Evolutionary conservation across 2,888 invertebrate genomes (phyloP).

Genomic region (Idaea dimidiata): DNA sequence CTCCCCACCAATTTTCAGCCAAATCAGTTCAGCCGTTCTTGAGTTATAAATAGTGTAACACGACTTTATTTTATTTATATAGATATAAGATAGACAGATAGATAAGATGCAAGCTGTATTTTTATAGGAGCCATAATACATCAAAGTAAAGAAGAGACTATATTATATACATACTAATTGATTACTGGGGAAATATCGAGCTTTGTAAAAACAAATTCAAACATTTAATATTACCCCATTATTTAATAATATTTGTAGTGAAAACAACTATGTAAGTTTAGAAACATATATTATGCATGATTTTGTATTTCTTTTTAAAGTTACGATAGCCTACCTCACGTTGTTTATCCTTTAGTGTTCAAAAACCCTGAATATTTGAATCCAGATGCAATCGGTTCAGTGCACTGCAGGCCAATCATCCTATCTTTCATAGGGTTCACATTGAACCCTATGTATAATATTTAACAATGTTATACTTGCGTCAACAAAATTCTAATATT

Average conservation of each 20-base stretch:
- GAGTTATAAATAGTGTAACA: too few relatives aligned
- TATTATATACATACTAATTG: too few relatives aligned
- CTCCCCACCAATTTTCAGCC: too few relatives aligned
- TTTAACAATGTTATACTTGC: not conserved
- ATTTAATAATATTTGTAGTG: not conserved
- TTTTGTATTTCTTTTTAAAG: constrained; percentile 4
- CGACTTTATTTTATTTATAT: too few relatives aligned
- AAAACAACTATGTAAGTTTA: too few relatives aligned
- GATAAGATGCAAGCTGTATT: not conserved
- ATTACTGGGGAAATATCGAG: too few relatives aligned
- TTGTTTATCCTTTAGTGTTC: constrained; percentile 15
- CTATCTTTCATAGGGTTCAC: not conserved
- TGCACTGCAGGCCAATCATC: constrained; percentile 19
- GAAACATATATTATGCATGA: constrained; percentile 11
- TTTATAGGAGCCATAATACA: not conserved
- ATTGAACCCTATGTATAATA: not conserved
- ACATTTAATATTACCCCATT: too few relatives aligned
- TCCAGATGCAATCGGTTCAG: constrained; percentile 25
- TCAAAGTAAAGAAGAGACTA: too few relatives aligned
- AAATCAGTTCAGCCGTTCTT: too few relatives aligned
- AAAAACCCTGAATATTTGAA: constrained; percentile 26
- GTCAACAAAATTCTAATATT: not conserved
- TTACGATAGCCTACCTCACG: constrained; percentile 13
- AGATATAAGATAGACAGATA: too few relatives aligned
- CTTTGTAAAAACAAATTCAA: too few relatives aligned